phyloP scores from a whole-genome alignment of 2,797 vertebrate species.

The Parambassis ranga region DNA sequence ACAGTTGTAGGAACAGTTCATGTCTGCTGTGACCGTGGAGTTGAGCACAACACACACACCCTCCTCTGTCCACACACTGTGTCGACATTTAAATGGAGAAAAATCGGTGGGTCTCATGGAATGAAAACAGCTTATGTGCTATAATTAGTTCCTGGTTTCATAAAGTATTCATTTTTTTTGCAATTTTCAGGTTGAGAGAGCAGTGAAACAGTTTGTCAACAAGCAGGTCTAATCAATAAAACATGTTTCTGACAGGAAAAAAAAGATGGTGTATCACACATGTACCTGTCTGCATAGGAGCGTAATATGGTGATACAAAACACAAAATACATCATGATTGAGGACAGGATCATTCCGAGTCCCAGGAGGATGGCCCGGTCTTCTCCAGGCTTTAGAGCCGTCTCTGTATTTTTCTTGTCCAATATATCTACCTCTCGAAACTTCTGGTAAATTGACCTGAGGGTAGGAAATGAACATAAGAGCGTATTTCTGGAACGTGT shows the following conservation, averaged over 20 bases:
- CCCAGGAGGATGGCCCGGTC: conserved; percentile 94
- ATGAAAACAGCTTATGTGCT: conserved; percentile 19
- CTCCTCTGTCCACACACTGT: conserved; percentile 93
- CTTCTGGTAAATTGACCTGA: conserved; percentile 94
- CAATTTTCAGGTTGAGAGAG: conserved; percentile 37
- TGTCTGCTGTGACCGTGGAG: conserved; percentile 86
- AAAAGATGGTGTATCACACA: too few species aligned
- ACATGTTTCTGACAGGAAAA: conserved; percentile 10
- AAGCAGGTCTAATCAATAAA: conserved; percentile 38
- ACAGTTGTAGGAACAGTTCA: conserved; percentile 94
- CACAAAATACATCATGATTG: conserved; percentile 96
- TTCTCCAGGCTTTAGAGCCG: conserved; percentile 92
- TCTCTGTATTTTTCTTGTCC: conserved; percentile 95
- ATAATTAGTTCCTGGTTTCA: conserved; percentile 10
- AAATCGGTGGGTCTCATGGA: background rate
- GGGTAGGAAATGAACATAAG: background rate
- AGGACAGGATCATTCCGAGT: conserved; percentile 92
- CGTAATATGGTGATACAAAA: conserved; percentile 91
- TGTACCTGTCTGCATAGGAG: conserved; percentile 92
- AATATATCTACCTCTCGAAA: conserved; percentile 89
- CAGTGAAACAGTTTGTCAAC: conserved; percentile 33
- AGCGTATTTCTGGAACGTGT: background rate
- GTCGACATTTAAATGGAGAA: conserved; percentile 42
- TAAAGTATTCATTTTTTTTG: conserved; percentile 16
- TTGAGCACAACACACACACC: conserved; percentile 89